phyloP scores from a whole-genome alignment of 2,113 vertebrate genomes.

The Mirza zaza region DNA sequence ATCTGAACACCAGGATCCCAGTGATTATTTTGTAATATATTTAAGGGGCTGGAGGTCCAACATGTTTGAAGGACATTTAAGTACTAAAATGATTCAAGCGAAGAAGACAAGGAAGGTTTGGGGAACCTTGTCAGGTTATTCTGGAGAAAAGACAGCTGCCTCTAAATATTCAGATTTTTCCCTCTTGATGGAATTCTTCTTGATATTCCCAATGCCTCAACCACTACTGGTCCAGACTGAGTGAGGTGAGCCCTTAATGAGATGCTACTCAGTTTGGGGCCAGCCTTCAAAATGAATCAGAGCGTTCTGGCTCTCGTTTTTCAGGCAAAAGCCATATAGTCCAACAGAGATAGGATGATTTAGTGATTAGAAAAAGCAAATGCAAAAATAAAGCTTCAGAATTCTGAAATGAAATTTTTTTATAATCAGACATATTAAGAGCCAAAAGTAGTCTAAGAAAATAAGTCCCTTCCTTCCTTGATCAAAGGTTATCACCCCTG shows the following conservation, averaged over 20 bases:
- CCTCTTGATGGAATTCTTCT: background rate
- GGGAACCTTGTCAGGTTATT: background rate
- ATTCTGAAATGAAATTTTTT: background rate
- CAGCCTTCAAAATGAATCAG: background rate
- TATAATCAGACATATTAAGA: background rate
- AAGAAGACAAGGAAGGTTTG: background rate
- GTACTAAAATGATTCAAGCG: background rate
- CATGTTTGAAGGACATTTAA: background rate
- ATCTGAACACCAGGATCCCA: background rate
- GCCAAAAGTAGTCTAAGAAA: background rate
- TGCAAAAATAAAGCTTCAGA: background rate
- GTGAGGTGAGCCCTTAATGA: background rate
- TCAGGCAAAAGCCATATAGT: background rate
- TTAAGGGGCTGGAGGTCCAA: background rate
- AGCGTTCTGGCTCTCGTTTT: background rate
- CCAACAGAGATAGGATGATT: background rate
- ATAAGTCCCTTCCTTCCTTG: background rate
- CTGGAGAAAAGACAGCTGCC: background rate
- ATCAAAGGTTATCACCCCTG: background rate
- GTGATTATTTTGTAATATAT: background rate
- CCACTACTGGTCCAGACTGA: background rate
- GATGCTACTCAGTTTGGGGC: too few relatives aligned
- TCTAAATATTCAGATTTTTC: background rate
- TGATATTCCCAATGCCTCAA: too few relatives aligned
- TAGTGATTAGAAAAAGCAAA: too few relatives aligned